Base-by-base conservation (phyloP, 92 coral and sea anemone genomes). In the Palythoa caribaeorum region DNA sequence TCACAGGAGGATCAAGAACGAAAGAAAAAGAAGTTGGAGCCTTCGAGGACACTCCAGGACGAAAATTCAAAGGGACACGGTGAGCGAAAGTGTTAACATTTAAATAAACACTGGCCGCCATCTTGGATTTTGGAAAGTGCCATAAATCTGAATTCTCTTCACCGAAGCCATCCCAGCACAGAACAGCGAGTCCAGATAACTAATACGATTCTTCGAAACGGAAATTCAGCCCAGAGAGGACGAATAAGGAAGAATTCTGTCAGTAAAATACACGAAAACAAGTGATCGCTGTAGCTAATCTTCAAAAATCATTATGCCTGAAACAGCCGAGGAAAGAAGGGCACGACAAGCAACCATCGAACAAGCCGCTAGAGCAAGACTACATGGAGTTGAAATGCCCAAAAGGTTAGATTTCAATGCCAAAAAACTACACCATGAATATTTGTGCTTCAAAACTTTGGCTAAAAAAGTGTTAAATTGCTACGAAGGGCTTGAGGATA, bases 51-150 rank as follows among this genome's bases (percentile, higher is more conserved):
- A 80, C 90, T 79, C 81, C 90, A 88, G 81, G 85, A 78, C 62
- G 38, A 90, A 71, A 3, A 90, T 85, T 86, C 91, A 63, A 90
- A 90, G 52, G 91, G 93, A 87, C 90, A 90, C 83, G 93, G 93
- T 86, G 90, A 90, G 75, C 90, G 90, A 90, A 85, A 87, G 37
- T 54, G 88, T 84, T 40, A 87, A 90, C 89, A 84, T 5, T 84
- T 84, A 0, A 84, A 5, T 84, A 84, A 76, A 90, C 90, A 63
- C 88, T 59, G 88, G 88, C 93, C 91, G 91, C 91, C 88, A 90
- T 87, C 93, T 87, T 90, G 85, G 88, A 90, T 90, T 90, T 90
- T 87, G 93, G 93, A 90, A 90, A 90, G 93, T 90, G 93, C 93
- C 93, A 90, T 77, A 38, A 86, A 84, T 84, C 88, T 71, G 11